These are phyloP conservation scores for Sula dactylatra DNA, from an alignment of 2,113 vertebrate genomes.

Conservation along the genomic window DNA sequence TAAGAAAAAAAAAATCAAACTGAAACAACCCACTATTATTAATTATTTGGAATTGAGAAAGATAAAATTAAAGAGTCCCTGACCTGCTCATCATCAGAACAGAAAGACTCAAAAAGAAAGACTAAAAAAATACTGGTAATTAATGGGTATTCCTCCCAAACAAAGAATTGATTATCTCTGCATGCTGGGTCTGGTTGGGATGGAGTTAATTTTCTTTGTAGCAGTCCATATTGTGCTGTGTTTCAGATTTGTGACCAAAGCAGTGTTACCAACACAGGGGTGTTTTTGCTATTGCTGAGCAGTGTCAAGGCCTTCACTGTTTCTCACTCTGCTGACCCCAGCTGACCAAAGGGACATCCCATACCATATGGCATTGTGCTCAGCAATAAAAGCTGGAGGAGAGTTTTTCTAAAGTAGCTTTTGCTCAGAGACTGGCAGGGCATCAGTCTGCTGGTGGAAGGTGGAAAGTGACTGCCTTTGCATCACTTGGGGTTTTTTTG, in stretches of 20 bases:
- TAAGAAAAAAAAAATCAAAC: neutral
- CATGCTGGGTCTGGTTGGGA: neutral
- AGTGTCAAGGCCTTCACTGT: no score
- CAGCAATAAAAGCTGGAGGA: neutral
- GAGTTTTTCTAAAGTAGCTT: neutral
- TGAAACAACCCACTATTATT: neutral
- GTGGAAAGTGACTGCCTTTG: neutral
- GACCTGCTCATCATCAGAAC: neutral
- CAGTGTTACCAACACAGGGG: neutral
- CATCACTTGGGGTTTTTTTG: neutral
- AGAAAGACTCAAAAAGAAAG: neutral
- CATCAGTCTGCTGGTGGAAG: neutral
- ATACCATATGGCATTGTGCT: no score
- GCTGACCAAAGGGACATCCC: neutral
- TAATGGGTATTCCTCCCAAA: neutral
- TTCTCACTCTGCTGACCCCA: neutral
- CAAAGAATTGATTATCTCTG: neutral
- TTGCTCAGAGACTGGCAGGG: neutral
- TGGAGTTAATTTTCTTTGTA: neutral
- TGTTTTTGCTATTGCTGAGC: neutral
- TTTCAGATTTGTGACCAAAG: neutral
- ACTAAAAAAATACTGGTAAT: neutral
- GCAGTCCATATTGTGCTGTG: neutral
- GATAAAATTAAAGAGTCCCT: neutral
- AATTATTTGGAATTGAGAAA: neutral